These are phyloP conservation scores for Saccostrea glomerata DNA, from an alignment of 1,140 invertebrate genomes.

Conservation along the genomic window DNA sequence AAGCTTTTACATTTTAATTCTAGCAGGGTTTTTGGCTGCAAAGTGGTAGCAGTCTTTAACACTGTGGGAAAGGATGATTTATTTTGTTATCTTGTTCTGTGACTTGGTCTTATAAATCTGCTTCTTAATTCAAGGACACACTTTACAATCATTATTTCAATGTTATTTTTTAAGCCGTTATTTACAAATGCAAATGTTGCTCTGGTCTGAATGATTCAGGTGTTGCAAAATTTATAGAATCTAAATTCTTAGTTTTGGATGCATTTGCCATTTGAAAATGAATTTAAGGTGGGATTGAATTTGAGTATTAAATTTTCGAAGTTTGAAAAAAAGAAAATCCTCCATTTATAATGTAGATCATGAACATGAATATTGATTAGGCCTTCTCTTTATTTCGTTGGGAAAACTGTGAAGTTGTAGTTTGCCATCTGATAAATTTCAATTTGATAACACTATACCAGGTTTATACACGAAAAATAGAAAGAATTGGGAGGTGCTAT, in stretches of 20 bases:
- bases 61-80: conserved; percentile 1
- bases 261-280: conserved; percentile 9
- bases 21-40: background rate
- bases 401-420: background rate
- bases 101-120: background rate
- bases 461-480: background rate
- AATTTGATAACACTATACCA: background rate
- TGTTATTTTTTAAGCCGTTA: conserved; percentile 14
- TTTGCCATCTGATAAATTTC: conserved; percentile 5
- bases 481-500: background rate
- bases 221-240: background rate
- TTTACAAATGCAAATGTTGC: conserved; percentile 5
- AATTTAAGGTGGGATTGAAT: conserved; percentile 21
- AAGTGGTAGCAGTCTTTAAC: background rate
- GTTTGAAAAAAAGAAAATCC: conserved; percentile 22
- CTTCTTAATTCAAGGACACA: background rate
- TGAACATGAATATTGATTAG: conserved; percentile 17
- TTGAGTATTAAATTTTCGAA: background rate
- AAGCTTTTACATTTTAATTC: background rate
- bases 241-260: background rate
- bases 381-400: background rate
- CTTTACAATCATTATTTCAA: background rate
- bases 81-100: background rate
- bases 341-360: conserved; percentile 12
- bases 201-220: background rate